These are phyloP conservation scores for Galbula dea DNA, from an alignment of 2,113 vertebrate species.

Conservation along the genomic window DNA sequence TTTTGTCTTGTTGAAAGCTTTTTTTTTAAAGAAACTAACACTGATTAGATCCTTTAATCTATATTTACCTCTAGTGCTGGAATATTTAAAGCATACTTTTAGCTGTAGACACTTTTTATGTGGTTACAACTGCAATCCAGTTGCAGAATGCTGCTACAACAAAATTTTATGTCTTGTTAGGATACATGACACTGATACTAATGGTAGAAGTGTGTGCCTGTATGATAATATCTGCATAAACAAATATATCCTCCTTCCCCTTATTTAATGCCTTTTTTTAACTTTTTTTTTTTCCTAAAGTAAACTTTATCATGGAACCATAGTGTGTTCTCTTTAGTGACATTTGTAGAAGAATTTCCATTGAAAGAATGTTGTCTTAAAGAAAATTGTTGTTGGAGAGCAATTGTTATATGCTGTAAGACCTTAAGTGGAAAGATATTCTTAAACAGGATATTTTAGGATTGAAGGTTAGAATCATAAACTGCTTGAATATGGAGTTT, in stretches of 20 bases:
- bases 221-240: not conserved
- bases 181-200: not conserved
- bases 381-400: not conserved
- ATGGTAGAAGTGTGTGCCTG: not conserved
- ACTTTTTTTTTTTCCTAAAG: rapidly evolving
- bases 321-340: not conserved
- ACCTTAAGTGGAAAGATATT: not conserved
- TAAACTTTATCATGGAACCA: not conserved
- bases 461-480: not conserved
- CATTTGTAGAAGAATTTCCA: not conserved
- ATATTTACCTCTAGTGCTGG: conserved; percentile 45
- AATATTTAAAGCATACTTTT: conserved; percentile 34
- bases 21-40: conserved; percentile 41
- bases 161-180: not conserved
- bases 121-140: not conserved
- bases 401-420: not conserved
- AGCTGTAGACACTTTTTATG: conserved; percentile 14
- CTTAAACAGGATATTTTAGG: not conserved
- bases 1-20: conserved; percentile 53
- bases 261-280: not conserved
- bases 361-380: not conserved
- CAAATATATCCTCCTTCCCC: not conserved
- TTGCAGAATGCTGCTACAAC: not conserved
- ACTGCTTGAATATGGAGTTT: not conserved
- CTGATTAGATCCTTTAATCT: conserved; percentile 49